Evolutionary conservation across 92 coral and sea anemone genomes (phyloP).

Genomic region (Ricordea florida): DNA sequence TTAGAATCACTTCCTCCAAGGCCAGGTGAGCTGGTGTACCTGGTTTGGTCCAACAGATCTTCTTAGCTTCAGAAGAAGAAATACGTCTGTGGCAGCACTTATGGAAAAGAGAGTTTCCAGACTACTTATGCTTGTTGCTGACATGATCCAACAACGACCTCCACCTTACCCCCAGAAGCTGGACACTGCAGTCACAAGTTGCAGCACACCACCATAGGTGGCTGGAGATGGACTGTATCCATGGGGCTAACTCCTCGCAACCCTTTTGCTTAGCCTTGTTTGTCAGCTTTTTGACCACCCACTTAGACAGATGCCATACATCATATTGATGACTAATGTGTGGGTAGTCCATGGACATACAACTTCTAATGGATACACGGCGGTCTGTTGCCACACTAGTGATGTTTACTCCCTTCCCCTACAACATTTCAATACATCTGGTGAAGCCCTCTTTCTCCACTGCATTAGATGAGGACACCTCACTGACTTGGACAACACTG

Average conservation of each 20-base stretch:
- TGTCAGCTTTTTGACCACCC: too few species aligned
- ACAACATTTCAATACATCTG: too few species aligned
- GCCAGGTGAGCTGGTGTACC: conserved; percentile 35
- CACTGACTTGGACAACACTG: too few species aligned
- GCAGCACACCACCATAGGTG: conserved; percentile 64
- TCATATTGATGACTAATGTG: too few species aligned
- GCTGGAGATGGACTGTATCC: too few species aligned
- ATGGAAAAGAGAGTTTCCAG: not conserved
- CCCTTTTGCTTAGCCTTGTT: too few species aligned
- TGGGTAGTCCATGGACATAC: conserved; percentile 42
- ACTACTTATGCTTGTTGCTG: conserved; percentile 21
- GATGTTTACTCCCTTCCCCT: not conserved
- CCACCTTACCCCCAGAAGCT: conserved; percentile 46
- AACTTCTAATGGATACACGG: conserved; percentile 28
- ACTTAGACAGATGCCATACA: too few species aligned
- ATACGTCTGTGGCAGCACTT: conserved; percentile 35
- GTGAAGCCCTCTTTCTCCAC: too few species aligned
- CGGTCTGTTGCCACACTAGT: conserved; percentile 41
- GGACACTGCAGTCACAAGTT: conserved; percentile 40
- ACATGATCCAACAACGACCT: conserved; percentile 32
- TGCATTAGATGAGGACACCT: too few species aligned
- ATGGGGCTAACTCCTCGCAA: too few species aligned
- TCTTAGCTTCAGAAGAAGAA: not conserved
- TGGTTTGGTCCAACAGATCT: conserved; percentile 27
- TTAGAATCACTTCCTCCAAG: too few species aligned